Evolutionary conservation across 2,797 vertebrate genomes (phyloP).

Genomic region (Ptychobarbus kaznakovi): DNA sequence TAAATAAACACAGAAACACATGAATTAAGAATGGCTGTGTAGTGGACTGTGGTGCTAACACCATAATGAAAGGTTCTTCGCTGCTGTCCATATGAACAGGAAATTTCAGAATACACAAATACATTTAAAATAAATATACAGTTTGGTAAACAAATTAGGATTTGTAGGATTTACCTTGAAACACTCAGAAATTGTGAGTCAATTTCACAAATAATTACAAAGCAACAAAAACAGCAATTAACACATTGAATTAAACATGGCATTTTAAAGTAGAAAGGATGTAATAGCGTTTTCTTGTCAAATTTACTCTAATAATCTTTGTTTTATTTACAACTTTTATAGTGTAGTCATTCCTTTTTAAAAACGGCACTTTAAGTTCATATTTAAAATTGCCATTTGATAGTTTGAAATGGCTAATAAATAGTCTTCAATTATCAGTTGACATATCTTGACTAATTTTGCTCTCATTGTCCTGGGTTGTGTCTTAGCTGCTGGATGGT

Average conservation of each 20-base stretch:
- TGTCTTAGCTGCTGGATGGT: constrained; percentile 75
- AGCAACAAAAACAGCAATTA: neutral
- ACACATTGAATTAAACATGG: neutral
- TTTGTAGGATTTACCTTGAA: neutral
- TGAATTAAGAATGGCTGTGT: constrained; percentile 64
- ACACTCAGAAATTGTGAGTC: neutral
- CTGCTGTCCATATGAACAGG: neutral
- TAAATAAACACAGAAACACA: constrained; percentile 67
- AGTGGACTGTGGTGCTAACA: constrained; percentile 32
- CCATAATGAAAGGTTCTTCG: neutral
- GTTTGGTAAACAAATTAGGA: neutral
- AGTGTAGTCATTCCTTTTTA: neutral
- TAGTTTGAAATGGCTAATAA: neutral
- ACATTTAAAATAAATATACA: neutral
- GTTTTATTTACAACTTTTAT: neutral
- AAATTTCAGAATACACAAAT: constrained; percentile 1
- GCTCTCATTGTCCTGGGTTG: neutral
- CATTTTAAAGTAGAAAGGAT: neutral
- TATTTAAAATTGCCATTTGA: neutral
- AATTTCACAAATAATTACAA: neutral
- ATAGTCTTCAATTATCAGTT: neutral
- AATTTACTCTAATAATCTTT: neutral
- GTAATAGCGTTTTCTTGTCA: neutral
- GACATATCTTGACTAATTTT: neutral
- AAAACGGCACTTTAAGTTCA: neutral